Percentiles rank a stretch among this genome's conserved stretches.
phyloP scores from a whole-genome alignment of 2,797 vertebrate species.

The Phalanger gymnotis region DNA sequence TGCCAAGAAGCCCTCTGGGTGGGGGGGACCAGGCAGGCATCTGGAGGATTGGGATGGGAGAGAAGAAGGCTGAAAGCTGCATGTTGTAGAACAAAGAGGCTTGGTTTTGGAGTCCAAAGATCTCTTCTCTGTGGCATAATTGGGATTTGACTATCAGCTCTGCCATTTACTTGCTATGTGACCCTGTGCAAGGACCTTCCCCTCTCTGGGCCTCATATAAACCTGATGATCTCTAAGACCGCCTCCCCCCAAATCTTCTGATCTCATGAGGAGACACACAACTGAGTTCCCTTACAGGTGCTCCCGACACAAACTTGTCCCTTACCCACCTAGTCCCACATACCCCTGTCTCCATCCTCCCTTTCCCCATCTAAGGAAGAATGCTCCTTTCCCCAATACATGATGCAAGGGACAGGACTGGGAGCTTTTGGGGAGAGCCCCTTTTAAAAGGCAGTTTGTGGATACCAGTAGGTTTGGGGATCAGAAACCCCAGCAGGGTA shows the following conservation, averaged over 20 bases:
- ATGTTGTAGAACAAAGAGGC: neutral
- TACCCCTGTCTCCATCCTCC: neutral
- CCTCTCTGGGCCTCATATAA: neutral
- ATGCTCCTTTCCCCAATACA: neutral
- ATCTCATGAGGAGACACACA: neutral
- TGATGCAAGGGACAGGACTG: neutral
- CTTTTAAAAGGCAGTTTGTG: neutral
- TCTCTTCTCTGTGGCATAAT: neutral
- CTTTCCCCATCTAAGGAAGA: neutral
- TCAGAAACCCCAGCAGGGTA: neutral
- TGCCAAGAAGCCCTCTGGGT: neutral
- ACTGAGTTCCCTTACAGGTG: neutral
- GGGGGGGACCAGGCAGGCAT: neutral
- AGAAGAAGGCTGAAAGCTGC: conserved; percentile 8
- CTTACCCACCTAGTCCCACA: neutral
- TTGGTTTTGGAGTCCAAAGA: neutral
- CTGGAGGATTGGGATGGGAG: neutral
- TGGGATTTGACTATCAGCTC: neutral
- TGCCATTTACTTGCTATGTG: neutral
- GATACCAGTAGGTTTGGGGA: neutral
- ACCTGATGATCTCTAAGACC: neutral
- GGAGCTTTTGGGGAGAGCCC: neutral
- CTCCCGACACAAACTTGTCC: neutral
- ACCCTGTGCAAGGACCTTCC: neutral
- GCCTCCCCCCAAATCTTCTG: neutral